These are phyloP conservation scores for Kradibia gibbosae DNA, from an alignment of 1,140 invertebrate genomes.

Conservation along the genomic window DNA sequence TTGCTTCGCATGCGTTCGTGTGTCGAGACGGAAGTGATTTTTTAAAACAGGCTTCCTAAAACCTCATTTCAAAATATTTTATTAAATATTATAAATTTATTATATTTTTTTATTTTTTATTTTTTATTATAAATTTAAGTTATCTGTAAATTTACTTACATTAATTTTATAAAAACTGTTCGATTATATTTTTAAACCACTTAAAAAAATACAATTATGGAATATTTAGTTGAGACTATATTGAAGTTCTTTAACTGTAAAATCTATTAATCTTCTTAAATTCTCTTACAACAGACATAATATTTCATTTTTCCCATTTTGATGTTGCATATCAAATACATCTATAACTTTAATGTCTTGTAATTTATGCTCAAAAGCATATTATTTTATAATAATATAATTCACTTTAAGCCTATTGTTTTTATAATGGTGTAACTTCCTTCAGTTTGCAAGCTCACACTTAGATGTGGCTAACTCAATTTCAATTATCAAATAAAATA, in stretches of 20 bases:
- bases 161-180: too few relatives aligned
- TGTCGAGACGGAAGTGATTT: too few relatives aligned
- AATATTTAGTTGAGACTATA: too few relatives aligned
- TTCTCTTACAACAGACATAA: not conserved
- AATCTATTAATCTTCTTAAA: not conserved
- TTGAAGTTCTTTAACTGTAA: not conserved
- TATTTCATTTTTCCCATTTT: not conserved
- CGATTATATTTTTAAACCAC: too few relatives aligned
- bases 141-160: too few relatives aligned
- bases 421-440: not conserved
- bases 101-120: too few relatives aligned
- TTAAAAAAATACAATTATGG: too few relatives aligned
- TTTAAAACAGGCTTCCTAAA: too few relatives aligned
- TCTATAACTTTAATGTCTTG: not conserved
- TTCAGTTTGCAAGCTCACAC: not conserved
- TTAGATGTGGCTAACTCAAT: not conserved
- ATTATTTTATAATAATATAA: slow-evolving; percentile 1
- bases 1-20: not conserved
- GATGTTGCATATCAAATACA: not conserved
- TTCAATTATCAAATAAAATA: not conserved
- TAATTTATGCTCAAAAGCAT: not conserved
- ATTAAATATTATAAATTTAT: too few relatives aligned
- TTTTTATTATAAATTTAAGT: too few relatives aligned
- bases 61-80: too few relatives aligned
- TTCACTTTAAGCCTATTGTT: not conserved